Percentiles rank a stretch among this genome's conserved stretches.
phyloP scores from a whole-genome alignment of 1,140 invertebrate genomes.

The Sminthurides bifidus region DNA sequence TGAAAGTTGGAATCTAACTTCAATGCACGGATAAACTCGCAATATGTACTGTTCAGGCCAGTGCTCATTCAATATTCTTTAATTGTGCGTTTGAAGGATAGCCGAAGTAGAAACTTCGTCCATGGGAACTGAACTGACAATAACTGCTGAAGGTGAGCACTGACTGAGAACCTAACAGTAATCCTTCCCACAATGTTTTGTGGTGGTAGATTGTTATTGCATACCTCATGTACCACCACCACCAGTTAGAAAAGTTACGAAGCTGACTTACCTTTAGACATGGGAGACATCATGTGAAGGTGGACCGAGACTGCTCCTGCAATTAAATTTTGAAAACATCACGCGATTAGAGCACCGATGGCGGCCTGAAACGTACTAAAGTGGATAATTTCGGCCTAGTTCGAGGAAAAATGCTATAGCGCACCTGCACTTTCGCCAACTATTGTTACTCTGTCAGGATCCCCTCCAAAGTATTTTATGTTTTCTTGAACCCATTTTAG shows the following conservation, averaged over 20 bases:
- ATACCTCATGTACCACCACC: neutral
- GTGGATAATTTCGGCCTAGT: neutral
- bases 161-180: too few relatives aligned
- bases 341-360: neutral
- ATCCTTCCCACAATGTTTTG: too few relatives aligned
- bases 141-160: neutral
- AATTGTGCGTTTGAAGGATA: neutral
- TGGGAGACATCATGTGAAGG: slow-evolving; percentile 27
- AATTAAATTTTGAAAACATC: neutral
- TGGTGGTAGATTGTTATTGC: too few relatives aligned
- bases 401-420: neutral
- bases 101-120: neutral
- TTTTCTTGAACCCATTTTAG: slow-evolving; percentile 18
- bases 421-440: neutral
- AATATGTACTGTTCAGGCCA: too few relatives aligned
- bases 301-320: slow-evolving; percentile 28
- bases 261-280: slow-evolving; percentile 22
- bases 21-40: too few relatives aligned
- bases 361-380: too few relatives aligned
- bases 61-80: too few relatives aligned
- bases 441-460: slow-evolving; percentile 1
- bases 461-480: slow-evolving; percentile 10
- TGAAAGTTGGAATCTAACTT: neutral
- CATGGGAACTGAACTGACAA: neutral
- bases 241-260: neutral